phyloP scores from a whole-genome alignment of 2,113 vertebrate genomes.

The Lepus americanus region DNA sequence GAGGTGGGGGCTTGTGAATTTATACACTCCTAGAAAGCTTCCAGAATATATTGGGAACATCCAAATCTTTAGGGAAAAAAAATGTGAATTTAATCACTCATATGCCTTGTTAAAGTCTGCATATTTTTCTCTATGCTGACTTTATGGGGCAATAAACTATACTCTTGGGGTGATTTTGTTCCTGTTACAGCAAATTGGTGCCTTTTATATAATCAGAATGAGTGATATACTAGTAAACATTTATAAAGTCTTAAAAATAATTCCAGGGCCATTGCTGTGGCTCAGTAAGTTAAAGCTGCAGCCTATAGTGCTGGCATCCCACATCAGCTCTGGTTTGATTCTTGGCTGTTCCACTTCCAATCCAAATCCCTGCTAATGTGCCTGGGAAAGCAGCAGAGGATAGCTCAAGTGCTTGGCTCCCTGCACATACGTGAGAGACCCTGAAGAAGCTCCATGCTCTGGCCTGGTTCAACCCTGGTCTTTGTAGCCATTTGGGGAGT shows the following conservation, averaged over 20 bases:
- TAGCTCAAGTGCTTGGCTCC: too few relatives aligned
- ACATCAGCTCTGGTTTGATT: too few relatives aligned
- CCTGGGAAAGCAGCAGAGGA: too few relatives aligned
- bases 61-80: neutral
- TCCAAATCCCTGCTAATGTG: too few relatives aligned
- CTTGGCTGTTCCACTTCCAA: too few relatives aligned
- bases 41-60: neutral
- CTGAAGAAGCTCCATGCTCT: too few relatives aligned
- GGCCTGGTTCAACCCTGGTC: too few relatives aligned
- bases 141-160: neutral
- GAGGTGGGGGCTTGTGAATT: neutral
- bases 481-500: too few relatives aligned
- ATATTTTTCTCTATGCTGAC: neutral
- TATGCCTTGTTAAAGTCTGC: neutral
- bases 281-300: too few relatives aligned
- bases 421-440: too few relatives aligned
- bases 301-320: too few relatives aligned
- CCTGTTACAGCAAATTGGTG: neutral
- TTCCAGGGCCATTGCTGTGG: neutral
- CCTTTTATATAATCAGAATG: neutral
- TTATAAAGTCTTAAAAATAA: conserved; percentile 26
- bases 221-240: neutral
- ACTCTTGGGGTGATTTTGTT: neutral
- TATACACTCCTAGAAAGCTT: neutral
- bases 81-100: neutral